Base-by-base conservation (phyloP, 2,113 vertebrate species). In the Rhynchomys soricoides region DNA sequence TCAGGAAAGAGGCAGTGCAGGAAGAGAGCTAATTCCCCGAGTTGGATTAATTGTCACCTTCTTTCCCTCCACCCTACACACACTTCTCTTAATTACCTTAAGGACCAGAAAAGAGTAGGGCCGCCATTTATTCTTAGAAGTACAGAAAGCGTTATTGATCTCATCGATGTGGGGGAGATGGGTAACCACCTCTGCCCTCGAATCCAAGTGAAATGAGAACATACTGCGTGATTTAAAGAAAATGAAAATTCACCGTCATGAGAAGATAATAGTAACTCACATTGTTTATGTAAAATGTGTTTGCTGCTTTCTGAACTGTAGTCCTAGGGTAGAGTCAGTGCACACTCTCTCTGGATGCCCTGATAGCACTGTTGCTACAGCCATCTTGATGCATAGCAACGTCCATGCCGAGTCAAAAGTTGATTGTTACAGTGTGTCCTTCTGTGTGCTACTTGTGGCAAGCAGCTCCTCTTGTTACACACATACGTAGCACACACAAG, bases 1-100 rank as follows among this genome's bases (percentile, higher is more conserved):
- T 19, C 50, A 78, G 93, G 93, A 66, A 74, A 43, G 75, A 93
- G 88, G 90, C 95, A 78, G 5, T 6, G 71, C 81, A 75, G 62
- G 92, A 92, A 92, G 95, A 93, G 90, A 83, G 88, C 34, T 86
- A 77, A 94, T 86, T 92, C 95, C 89, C 95, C 71, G 78, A 92
- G 88, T 91, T 86, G 59, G 81, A 50, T 86, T 97, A 87, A 94
- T 95, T 90, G 81, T 70, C 40, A 31, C 93, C 81, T 92, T 92
- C 57, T 86, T 70, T 90, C 71, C 59, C 57, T 85, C 48, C n/a
- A 21, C 52, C 66, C 93, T 70, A 16, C 21, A 4, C 0, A 0
- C 13, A 19, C 31, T 40, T 96, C 31, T 85, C 57, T 86, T 88
- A 88, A 50, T 97, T 95, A 95, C 79, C 71, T 89, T 26, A 48